Base-by-base conservation (phyloP, 2,888 invertebrate genomes). In the Teleogryllus oceanicus region DNA sequence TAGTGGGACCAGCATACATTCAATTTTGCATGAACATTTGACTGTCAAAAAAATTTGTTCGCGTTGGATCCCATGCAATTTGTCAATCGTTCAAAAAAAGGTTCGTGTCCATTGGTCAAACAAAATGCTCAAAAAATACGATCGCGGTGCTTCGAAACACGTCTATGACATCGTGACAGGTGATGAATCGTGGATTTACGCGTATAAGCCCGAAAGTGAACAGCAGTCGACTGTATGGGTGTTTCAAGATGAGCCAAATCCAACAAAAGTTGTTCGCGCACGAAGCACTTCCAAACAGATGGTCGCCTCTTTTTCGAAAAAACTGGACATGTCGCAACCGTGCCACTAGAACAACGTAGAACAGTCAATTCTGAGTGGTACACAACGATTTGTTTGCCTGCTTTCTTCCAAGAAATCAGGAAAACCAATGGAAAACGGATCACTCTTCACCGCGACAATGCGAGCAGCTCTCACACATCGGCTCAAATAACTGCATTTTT, bases 201-300 rank as follows among this genome's bases (percentile, higher is more conserved):
- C 78, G 74, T 78, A 78, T 78, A 74, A 78, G 74, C 74, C 78
- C 74, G 81, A 83, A 51, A 51, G 78, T 78, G 74, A 78, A 78
- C 24, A 24, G 24, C 78, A 78, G 78, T 78, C 78, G 78, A n/a
- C 80, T 80, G 80, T 80, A 51, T 77, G 77, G 21, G 83, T 89
- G 89, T 83, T 87, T 87, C 75, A 89, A 83, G 37, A 89, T 89
- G 81, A 51, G 18, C 2, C 2, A 51, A 51, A 51, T 18, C 51
- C 13, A 51, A 51, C 18, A 51, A 51, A 51, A 89, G 84, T 10
- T 89, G 89, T 82, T 88, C 86, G 82, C 77, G 49, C 77, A 77
- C 11, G 77, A 77, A 77, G 77, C 77, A 77, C 77, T 77, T 77
- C 77, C 21, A 77, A 77, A 11, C 77, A 77, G 8, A 77, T 77